Evolutionary conservation across 37 sponge, comb jelly and placozoan species (phyloP), one percentile per base, ranked within the genome.

Genomic region (Cliona cf. orientalis): DNA sequence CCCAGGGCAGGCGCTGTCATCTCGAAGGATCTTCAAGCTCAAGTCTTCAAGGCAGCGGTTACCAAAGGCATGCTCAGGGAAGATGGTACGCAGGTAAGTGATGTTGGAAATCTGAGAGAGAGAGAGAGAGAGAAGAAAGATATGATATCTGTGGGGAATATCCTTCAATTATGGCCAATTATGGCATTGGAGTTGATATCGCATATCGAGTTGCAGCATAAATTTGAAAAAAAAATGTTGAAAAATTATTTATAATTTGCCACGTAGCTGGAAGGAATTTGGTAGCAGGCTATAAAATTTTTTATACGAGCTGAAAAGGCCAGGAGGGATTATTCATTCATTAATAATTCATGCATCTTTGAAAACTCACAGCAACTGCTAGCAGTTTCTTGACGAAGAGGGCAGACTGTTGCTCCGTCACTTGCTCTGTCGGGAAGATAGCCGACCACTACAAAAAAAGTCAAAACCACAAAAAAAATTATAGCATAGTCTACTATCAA

Each of bases 351-450:
- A 53, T 53, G 19, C 19, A 53, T 62, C 11, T 62, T 28, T 21
- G 36, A 3, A 42, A 33, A 34, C 87, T 91, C 22, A 97, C 94
- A 3, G 94, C 91, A 1, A 97, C 92, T 11, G 97, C 97, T 0
- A 97, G 83, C 11, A 97, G 87, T 46, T 97, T 97, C 90, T 97
- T 97, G 5, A 97, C 97, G 78, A 97, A 97, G n/a, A 97, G 74
- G 2, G 92, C 92, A n/a, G 94, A 93, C 81, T 97, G 94, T 43
- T 91, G 92, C 66, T 85, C 81, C 11, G 92, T 93, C n/a, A 93
- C 84, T 44, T 92, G 93, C 66, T 92, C 87, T 12, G 79, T 75
- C 12, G 97, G 97, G 76, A 96, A 96, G n/a, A 96, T 92, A 34
- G 84, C 76, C 21, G 90, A 87, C 97, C 97, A 96, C 86, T 91